Evolutionary conservation across 2,797 vertebrate species (phyloP).

Genomic region (Phataginus tricuspis): DNA sequence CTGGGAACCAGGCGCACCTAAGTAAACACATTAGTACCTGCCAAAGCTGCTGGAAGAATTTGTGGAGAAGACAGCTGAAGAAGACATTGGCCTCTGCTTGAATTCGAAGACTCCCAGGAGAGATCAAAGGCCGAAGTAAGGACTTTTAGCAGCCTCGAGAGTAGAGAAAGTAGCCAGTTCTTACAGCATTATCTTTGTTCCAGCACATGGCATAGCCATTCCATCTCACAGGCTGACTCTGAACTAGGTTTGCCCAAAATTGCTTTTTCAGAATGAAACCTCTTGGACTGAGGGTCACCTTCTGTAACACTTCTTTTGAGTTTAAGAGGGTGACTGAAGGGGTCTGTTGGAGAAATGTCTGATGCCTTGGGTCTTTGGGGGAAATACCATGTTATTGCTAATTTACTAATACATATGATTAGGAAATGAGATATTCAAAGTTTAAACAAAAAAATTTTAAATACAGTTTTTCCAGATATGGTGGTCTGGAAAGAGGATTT

Average conservation of each 20-base stretch:
- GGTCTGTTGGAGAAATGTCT: neutral
- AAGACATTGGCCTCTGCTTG: conserved; percentile 92
- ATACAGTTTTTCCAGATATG: neutral
- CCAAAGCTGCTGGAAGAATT: conserved; percentile 86
- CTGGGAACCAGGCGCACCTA: conserved; percentile 92
- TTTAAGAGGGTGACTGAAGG: neutral
- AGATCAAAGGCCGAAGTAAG: conserved; percentile 90
- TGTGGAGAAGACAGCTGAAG: conserved; percentile 93
- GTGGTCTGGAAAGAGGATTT: neutral
- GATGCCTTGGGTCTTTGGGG: neutral
- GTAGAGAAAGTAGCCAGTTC: conserved; percentile 88
- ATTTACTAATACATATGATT: neutral
- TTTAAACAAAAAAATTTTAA: neutral
- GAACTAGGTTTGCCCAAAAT: conserved; percentile 21
- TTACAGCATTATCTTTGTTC: conserved; percentile 75
- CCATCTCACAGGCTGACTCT: conserved; percentile 20
- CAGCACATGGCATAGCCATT: conserved; percentile 83
- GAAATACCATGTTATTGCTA: neutral
- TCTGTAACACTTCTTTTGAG: neutral
- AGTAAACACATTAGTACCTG: conserved; percentile 93
- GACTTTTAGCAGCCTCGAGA: conserved; percentile 86
- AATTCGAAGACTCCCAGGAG: conserved; percentile 86
- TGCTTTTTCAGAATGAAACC: conserved; percentile 1
- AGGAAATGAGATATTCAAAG: neutral
- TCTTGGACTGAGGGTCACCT: neutral